Base-by-base conservation (phyloP, 2,113 vertebrate genomes). In the Trogon surrucura region DNA sequence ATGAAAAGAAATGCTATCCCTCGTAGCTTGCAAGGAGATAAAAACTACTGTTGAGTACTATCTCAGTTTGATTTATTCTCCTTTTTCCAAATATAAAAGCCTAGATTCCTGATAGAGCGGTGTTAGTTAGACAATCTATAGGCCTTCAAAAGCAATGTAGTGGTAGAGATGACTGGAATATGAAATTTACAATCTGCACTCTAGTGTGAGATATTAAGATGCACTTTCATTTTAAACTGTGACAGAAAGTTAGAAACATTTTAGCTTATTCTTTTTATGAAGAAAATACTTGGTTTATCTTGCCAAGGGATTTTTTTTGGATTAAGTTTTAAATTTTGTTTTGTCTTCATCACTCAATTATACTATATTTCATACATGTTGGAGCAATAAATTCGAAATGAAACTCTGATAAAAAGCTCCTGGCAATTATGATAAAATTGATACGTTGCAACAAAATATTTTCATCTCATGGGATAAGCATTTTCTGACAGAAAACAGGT, bases 61-160 rank as follows among this genome's bases (percentile, higher is more conserved):
- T 80, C 67, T 83, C 66, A 34, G 8, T 85, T 90, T 95, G 85
- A 88, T 95, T 96, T 89, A 89, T 80, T 96, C 29, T 79, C 48
- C 22, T 70, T 95, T 91, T 82, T 85, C n/a, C 51, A 66, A 62
- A 89, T 58, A 30, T 41, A 80, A 89, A 95, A 73, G 23, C 36
- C 65, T 75, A 84, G 73, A 64, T 91, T 74, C 34, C 84, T 70
- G 65, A 95, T 69, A 93, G 10, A 86, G 4, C 14, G 51, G 16
- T 67, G 13, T 6, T 78, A 71, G 38, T 56, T 92, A 85, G 61
- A 57, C 36, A 61, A 56, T 64, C 45, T 77, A 23, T 57, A 82
- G 53, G 5, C 30, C 18, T 72, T 57, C 41, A 48, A 91, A 93
- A 91, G 10, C 21, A 87, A 71, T 69, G 2, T 8, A 7, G 5